phyloP scores from a whole-genome alignment of 2,888 invertebrate species.

The Stenoptilia bipunctidactyla region DNA sequence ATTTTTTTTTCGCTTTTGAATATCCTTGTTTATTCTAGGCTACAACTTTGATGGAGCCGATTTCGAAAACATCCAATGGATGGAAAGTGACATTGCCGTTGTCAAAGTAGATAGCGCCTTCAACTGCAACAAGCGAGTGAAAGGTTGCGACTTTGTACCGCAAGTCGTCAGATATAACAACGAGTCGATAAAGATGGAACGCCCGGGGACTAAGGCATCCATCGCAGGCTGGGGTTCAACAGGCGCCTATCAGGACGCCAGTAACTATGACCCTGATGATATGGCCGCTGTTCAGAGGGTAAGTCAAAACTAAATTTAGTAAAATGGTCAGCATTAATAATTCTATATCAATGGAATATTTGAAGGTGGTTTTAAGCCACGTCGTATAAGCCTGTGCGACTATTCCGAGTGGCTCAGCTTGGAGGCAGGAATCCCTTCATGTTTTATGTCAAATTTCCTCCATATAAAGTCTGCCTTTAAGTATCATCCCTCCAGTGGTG shows the following conservation, averaged over 20 bases:
- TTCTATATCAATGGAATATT: no score
- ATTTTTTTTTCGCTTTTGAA: conserved; percentile 1
- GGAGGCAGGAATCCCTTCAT: no score
- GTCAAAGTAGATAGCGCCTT: conserved; percentile 50
- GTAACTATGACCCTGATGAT: no score
- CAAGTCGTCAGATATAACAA: conserved; percentile 41
- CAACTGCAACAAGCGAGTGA: conserved; percentile 37
- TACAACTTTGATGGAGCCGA: conserved; percentile 44
- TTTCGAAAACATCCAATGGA: conserved; percentile 54
- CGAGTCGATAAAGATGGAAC: conserved; percentile 27
- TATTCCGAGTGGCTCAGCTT: no score
- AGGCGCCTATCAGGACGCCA: no score
- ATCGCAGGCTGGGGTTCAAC: conserved; percentile 51
- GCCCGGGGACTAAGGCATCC: conserved; percentile 24
- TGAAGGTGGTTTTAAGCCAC: no score
- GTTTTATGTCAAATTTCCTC: no score
- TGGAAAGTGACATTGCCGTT: conserved; percentile 50
- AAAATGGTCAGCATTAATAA: no score
- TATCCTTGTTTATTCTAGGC: conserved; percentile 27
- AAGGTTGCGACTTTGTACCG: conserved; percentile 49
- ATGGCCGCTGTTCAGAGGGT: neutral
- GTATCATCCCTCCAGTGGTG: no score
- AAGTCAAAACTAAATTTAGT: no score
- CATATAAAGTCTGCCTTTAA: no score
- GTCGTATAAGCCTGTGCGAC: no score